Conservation (phyloP, 2,797 vertebrate genomes). For the Cottoperca gobio region DNA sequence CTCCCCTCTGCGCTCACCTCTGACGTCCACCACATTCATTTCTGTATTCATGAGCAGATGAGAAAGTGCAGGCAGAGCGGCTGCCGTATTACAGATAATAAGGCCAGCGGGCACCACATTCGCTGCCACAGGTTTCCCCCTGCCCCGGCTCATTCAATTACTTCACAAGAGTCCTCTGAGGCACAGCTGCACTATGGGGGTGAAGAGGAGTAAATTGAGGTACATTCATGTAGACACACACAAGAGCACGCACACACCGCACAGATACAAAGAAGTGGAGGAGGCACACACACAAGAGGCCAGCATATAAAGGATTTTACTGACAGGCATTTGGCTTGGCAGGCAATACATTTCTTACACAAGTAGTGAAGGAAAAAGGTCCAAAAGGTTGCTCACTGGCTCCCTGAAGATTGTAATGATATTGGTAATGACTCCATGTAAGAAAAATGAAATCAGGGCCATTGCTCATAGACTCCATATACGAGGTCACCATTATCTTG, state of each 20-base stretch:
- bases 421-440: slow-evolving; percentile 66
- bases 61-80: slow-evolving; percentile 77
- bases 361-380: slow-evolving; percentile 55
- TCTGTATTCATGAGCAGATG: slow-evolving; percentile 85
- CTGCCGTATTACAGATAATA: slow-evolving; percentile 83
- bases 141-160: slow-evolving; percentile 82
- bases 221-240: slow-evolving; percentile 73
- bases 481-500: slow-evolving; percentile 81
- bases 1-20: slow-evolving; percentile 77
- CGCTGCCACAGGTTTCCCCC: slow-evolving; percentile 78
- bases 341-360: slow-evolving; percentile 55
- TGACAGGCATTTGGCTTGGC: slow-evolving; percentile 62
- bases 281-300: slow-evolving; percentile 41
- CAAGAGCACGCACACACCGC: slow-evolving; percentile 41
- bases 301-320: slow-evolving; percentile 58
- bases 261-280: slow-evolving; percentile 66
- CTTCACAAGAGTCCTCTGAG: slow-evolving; percentile 83
- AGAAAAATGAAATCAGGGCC: slow-evolving; percentile 71
- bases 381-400: slow-evolving; percentile 46
- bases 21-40: slow-evolving; percentile 82
- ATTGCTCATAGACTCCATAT: slow-evolving; percentile 69
- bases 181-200: slow-evolving; percentile 82
- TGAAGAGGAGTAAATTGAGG: slow-evolving; percentile 82
- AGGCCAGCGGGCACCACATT: slow-evolving; percentile 81
- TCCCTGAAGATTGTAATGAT: slow-evolving; percentile 60